Base-by-base conservation (phyloP, 2,888 invertebrate species). In the Pachymerium ferrugineum region DNA sequence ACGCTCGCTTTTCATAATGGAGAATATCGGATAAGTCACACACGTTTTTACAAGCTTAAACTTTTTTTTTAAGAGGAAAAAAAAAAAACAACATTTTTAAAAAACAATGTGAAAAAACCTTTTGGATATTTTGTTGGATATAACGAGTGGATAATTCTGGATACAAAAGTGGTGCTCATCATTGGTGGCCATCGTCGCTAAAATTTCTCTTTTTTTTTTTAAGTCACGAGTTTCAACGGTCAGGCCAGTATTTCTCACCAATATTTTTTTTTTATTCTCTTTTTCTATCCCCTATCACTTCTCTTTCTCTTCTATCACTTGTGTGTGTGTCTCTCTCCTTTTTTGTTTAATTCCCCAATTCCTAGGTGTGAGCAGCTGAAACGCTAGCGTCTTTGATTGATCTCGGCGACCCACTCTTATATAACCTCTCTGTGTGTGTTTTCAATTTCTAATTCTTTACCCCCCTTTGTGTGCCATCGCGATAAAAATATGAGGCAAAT, bases 381-480 rank as follows among this genome's bases (percentile, higher is more conserved):
- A 54, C 47, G 47, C 47, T 54, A 54, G 47, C 47, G 47, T 54
- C 47, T 22, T n/a, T 19, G 47, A 54, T 54, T 54, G 47, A 54
- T 54, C 47, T 54, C 47, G 47, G 47, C 47, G 47, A 54, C 47
- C 47, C 47, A 54, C 19, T 54, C 47, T 19, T 54, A 54, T 54
- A 54, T 10, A 12, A n/a, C 47, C 47, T 54, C 47, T 54, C 19
- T 54, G 10, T 54, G 22, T n/a, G n/a, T n/a, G n/a, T n/a, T n/a
- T n/a, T n/a, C n/a, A n/a, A n/a, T n/a, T 54, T 54, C 19, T 54
- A 54, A 54, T 22, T 22, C 47, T 54, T 54, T 54, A n/a, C 47
- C 47, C 22, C n/a, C 47, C 47, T 54, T 19, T 54, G 47, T 54
- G 47, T 22, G 47, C 47, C 47, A 19, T 54, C 47, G 22, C 42